Base-by-base conservation (phyloP, 2,113 vertebrate genomes). In the Peromyscus maniculatus region DNA sequence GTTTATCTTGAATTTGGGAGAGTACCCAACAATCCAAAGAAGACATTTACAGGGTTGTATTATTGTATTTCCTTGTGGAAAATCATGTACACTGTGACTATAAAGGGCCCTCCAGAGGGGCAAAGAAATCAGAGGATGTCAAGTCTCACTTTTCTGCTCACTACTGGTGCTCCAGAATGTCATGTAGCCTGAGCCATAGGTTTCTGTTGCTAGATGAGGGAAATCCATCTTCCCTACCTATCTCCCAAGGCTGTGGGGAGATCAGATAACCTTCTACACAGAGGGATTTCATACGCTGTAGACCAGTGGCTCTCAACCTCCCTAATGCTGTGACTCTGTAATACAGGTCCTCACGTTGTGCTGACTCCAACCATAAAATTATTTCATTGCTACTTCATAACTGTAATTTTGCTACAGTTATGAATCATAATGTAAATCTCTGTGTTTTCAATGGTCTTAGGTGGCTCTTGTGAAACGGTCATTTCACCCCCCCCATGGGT, bases 61-160 rank as follows among this genome's bases (percentile, higher is more conserved):
- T 39, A 46, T 36, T 66, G 88, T 31, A 13, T 5, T 17, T 89
- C 90, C 33, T 43, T 69, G 69, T 64, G 1, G 49, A n/a, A 49
- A 49, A 15, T 69, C 28, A 87, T 33, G 28, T 46, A 52, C 55
- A 1, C 0, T 79, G 46, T 69, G 28, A 31, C 71, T 43, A 4
- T 0, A 0, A 52, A 66, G 36, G 26, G 28, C 69, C 75, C 39
- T 3, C 1, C 1, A 1, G 15, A n/a, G 43, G 43, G 22, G 24
- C n/a, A n/a, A 69, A 67, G 46, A 43, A 67, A 39, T 67, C 91
- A 9, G 19, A 74, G 12, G 39, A 17, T 1, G 24, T 7, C 52
- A 78, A 22, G 33, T 49, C 43, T 77, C 16, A 5, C n/a, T 19
- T 43, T 57, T 13, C 55, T 57, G 16, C 13, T 69, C 3, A 19